Evolutionary conservation across 2,797 vertebrate species (phyloP), one percentile per base, ranked within the genome.

Genomic region (Macrochelys suwanniensis): DNA sequence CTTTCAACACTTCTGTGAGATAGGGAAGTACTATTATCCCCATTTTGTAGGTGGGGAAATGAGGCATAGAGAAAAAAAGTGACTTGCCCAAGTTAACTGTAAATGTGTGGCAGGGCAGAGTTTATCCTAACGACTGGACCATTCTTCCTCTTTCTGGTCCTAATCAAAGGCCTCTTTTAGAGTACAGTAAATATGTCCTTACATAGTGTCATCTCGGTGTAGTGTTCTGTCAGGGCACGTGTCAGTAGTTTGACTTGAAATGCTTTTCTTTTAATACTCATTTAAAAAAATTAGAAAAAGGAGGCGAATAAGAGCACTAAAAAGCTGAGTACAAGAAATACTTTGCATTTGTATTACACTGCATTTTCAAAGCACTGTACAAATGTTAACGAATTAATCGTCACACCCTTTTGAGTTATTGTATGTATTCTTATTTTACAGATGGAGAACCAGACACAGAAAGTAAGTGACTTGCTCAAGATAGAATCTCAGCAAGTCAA

Each of bases 41-140:
- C 85, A 23, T 80, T 85, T 3, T 83, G 25, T 51, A 45, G 59
- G 56, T 84, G 23, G 85, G 91, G 84, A 97, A 19, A 31, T 12
- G 51, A 83, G 81, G 51, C 57, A 53, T 33, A 57, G 15, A 80
- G 79, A 56, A 95, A 51, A 45, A 50, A 23, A 90, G 68, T 54
- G 47, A 92, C 61, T 88, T 94, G 79, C 91, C 89, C 87, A 11
- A 0, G 0, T 80, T 19, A 86, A 51, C 4, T 4, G 37, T 51
- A 37, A 74, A 21, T 82, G 42, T 89, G 26, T 0, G 37, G 45
- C 53, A 23, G n/a, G 82, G 68, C 54, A 71, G 89, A 71, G 49
- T 84, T 91, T 56, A 90, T 90, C 65, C 16, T 76, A 6, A 82
- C 0, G 0, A 79, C 65, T 19, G 77, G 6, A 80, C 4, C 5